Conservation (phyloP, 2,113 vertebrate genomes). For the Eudorcas thomsonii region DNA sequence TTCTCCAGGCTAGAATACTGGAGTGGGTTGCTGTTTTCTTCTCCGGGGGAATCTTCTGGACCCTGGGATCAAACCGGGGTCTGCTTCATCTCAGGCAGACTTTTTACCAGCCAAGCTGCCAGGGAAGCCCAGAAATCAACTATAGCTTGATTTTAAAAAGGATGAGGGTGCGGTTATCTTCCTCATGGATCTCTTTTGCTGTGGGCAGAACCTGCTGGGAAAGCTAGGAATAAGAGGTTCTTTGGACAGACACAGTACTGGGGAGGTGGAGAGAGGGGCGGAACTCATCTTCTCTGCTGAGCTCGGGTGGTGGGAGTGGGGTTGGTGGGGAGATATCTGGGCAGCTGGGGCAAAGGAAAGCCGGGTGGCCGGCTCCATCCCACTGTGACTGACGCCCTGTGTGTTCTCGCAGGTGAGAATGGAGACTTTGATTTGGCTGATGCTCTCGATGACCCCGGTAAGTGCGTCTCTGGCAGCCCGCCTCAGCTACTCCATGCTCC, state of each 20-base stretch:
- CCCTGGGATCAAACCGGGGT: background rate
- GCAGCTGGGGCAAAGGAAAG: background rate
- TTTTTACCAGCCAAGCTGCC: background rate
- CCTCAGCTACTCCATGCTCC: rapidly evolving
- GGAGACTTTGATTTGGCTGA: conserved; percentile 79
- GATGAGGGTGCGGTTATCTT: rapidly evolving
- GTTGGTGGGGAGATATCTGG: background rate
- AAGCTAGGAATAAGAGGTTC: rapidly evolving
- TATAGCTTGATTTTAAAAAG: background rate
- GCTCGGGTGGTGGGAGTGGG: rapidly evolving
- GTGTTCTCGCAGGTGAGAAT: conserved; percentile 65
- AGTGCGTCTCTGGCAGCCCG: background rate
- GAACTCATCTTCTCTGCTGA: rapidly evolving
- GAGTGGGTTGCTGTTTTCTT: background rate
- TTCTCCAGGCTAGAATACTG: background rate
- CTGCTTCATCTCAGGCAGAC: background rate
- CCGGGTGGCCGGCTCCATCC: rapidly evolving
- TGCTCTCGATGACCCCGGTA: conserved; percentile 77
- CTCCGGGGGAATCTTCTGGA: background rate
- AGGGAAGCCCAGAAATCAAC: background rate
- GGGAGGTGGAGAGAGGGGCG: background rate
- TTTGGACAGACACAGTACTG: rapidly evolving
- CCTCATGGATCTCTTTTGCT: background rate
- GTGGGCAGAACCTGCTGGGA: rapidly evolving
- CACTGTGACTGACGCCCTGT: rapidly evolving